Conservation (phyloP, 2,888 invertebrate genomes). For the Disparrhopalites patrizii region DNA sequence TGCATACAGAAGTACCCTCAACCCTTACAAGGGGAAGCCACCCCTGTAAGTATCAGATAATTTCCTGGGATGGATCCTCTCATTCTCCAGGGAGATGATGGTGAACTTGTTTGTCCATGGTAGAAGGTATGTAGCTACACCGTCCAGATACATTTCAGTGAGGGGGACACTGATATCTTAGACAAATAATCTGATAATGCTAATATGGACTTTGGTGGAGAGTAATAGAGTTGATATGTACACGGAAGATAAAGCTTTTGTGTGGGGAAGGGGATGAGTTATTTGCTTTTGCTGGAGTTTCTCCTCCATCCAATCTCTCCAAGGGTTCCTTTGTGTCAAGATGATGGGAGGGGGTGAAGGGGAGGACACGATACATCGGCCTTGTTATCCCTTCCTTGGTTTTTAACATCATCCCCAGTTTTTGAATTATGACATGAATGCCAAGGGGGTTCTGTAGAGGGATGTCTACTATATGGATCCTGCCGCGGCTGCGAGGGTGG, state of each 20-base stretch:
- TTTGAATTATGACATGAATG: no score
- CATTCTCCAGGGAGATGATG: background rate
- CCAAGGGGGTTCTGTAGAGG: no score
- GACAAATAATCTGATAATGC: conserved; percentile 11
- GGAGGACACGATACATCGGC: background rate
- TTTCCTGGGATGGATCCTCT: background rate
- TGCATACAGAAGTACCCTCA: no score
- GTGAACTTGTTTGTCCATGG: conserved; percentile 1
- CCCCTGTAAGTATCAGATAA: conserved; percentile 6
- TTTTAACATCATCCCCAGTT: no score
- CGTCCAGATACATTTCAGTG: no score
- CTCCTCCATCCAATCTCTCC: conserved; percentile 1
- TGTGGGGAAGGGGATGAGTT: no score
- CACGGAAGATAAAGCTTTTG: background rate
- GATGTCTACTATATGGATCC: no score
- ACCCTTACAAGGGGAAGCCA: no score
- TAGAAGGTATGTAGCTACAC: no score
- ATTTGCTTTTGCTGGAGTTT: background rate
- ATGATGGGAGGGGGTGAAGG: background rate
- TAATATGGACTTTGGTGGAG: background rate
- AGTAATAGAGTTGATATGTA: background rate
- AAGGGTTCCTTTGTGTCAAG: background rate
- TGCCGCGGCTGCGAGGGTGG: no score
- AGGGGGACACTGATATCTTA: conserved; percentile 8
- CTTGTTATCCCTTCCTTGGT: background rate